phyloP scores from a whole-genome alignment of 2,888 invertebrate species.

The Candidula unifasciata region DNA sequence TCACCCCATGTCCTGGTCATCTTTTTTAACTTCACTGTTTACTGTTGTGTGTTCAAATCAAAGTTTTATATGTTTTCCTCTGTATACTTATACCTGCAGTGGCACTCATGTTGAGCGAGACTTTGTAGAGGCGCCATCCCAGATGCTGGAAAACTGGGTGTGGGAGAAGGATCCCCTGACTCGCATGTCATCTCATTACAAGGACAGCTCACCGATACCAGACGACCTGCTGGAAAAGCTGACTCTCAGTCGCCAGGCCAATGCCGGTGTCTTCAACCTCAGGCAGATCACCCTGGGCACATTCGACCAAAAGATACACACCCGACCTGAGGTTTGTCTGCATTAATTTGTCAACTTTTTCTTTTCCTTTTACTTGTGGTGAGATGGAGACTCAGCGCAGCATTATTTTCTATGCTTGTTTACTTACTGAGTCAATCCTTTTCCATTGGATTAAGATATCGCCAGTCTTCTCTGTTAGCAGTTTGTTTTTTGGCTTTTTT shows the following conservation, averaged over 20 bases:
- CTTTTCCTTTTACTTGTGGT: too few species aligned
- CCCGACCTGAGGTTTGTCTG: constrained; percentile 61
- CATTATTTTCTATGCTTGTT: too few species aligned
- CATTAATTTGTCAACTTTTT: background rate
- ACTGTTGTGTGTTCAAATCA: too few species aligned
- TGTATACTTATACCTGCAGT: constrained; percentile 60
- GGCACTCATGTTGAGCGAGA: constrained; percentile 80
- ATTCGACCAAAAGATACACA: constrained; percentile 80
- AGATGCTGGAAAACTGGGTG: constrained; percentile 81
- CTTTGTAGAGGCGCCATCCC: constrained; percentile 80
- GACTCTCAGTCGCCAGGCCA: constrained; percentile 78
- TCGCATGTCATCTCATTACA: constrained; percentile 79
- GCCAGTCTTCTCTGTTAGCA: too few species aligned
- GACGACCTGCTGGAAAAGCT: constrained; percentile 78
- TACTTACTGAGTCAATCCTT: too few species aligned
- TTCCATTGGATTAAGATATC: too few species aligned
- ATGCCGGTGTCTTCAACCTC: constrained; percentile 79
- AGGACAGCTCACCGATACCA: constrained; percentile 76
- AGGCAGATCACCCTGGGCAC: constrained; percentile 79
- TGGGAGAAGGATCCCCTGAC: constrained; percentile 79
- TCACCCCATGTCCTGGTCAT: too few species aligned
- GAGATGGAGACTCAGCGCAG: too few species aligned
- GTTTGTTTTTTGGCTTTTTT: too few species aligned
- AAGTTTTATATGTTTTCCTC: too few species aligned
- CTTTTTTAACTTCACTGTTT: too few species aligned